Percentiles rank a stretch among this genome's conserved stretches.
phyloP scores from a whole-genome alignment of 2,888 invertebrate genomes.

The Pyrrhia umbra region DNA sequence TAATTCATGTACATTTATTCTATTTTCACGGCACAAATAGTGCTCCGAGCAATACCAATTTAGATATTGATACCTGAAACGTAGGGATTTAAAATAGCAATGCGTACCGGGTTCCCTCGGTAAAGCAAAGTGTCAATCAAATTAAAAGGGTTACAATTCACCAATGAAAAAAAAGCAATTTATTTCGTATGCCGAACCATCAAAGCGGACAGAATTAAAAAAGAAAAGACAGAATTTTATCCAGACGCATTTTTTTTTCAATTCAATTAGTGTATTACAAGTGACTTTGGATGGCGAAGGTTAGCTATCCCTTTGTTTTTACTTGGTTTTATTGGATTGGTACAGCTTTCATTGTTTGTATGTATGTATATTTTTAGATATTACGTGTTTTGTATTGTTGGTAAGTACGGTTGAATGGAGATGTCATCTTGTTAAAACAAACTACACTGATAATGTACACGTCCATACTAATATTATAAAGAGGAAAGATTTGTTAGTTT shows the following conservation, averaged over 20 bases:
- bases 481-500: too few relatives aligned
- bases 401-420: background rate
- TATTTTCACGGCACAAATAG: conserved; percentile 7
- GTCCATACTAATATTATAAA: too few relatives aligned
- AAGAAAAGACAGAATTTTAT: conserved; percentile 28
- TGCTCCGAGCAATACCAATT: conserved; percentile 44
- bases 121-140: conserved; percentile 57
- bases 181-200: conserved; percentile 41
- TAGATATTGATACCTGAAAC: conserved; percentile 46
- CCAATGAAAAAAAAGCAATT: conserved; percentile 53
- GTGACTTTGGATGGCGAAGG: conserved; percentile 16
- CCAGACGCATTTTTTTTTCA: conserved; percentile 29
- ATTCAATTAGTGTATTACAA: conserved; percentile 42
- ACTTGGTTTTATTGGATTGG: background rate
- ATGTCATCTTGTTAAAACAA: background rate
- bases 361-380: background rate
- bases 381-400: background rate
- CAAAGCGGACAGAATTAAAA: conserved; percentile 40
- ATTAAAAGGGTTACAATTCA: conserved; percentile 60
- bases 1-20: conserved; percentile 2
- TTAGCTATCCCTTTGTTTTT: conserved; percentile 18
- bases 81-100: conserved; percentile 40
- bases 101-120: conserved; percentile 17
- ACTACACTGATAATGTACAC: background rate
- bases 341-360: background rate